These are phyloP conservation scores for Molothrus ater DNA, from an alignment of 2,797 vertebrate species.

Conservation along the genomic window DNA sequence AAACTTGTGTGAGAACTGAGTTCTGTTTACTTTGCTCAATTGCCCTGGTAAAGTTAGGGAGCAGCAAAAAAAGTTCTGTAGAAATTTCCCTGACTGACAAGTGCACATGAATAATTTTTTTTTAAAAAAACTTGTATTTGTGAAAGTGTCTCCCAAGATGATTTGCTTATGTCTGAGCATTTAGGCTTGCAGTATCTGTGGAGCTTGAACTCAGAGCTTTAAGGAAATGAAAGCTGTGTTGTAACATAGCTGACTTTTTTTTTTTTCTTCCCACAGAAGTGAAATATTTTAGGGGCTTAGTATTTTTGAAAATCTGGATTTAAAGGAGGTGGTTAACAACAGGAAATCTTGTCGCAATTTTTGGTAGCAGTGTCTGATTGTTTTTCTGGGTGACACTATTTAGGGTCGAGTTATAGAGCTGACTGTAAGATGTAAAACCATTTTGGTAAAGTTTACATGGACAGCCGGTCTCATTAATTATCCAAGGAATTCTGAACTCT, in stretches of 20 bases:
- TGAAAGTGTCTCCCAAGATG: background rate
- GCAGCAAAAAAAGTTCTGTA: background rate
- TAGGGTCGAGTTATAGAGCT: background rate
- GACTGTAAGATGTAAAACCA: background rate
- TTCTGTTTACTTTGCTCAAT: background rate
- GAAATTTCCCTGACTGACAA: background rate
- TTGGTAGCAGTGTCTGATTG: background rate
- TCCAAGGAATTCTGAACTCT: background rate
- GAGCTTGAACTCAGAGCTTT: background rate
- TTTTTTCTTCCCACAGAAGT: background rate
- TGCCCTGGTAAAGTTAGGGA: background rate
- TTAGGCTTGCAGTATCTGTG: background rate
- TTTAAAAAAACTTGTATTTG: background rate
- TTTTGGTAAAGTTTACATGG: background rate
- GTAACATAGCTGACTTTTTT: background rate
- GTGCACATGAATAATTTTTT: background rate
- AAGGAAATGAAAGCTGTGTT: background rate
- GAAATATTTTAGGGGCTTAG: background rate
- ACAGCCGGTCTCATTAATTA: background rate
- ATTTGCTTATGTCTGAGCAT: background rate
- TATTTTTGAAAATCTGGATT: background rate
- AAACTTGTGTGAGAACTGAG: background rate
- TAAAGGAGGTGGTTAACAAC: background rate
- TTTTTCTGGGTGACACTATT: background rate
- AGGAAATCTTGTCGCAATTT: background rate